Conservation (phyloP, 2,797 vertebrate genomes). For the Helarctos malayanus region DNA sequence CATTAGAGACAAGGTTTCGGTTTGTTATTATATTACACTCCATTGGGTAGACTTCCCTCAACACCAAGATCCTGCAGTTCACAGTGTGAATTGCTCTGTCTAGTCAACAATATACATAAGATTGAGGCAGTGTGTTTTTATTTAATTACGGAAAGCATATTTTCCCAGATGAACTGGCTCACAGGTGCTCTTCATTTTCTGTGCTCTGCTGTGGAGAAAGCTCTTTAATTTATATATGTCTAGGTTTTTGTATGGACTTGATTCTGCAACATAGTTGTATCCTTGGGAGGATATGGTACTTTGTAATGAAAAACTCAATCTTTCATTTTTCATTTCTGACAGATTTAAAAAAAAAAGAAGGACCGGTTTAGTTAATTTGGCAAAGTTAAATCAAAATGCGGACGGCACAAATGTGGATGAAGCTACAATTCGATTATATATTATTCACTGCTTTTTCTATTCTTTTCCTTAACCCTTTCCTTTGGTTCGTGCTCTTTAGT, state of each 20-base stretch:
- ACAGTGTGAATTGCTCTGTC: not conserved
- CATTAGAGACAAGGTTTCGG: not conserved
- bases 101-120: not conserved
- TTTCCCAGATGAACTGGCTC: not conserved
- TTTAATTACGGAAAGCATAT: not conserved
- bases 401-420: not conserved
- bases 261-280: not conserved
- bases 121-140: not conserved
- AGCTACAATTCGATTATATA: not conserved
- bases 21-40: not conserved
- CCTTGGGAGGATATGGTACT: not conserved
- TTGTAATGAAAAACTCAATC: not conserved
- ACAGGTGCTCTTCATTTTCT: not conserved
- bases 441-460: not conserved
- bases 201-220: not conserved
- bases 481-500: not conserved
- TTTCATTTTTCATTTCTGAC: conserved; percentile 29
- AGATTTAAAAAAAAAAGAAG: not conserved
- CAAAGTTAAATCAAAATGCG: not conserved
- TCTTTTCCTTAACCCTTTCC: not conserved
- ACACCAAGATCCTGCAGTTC: not conserved
- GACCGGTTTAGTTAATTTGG: not conserved
- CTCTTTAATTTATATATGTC: not conserved
- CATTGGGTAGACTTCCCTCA: not conserved
- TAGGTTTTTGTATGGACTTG: not conserved